Base-by-base conservation (phyloP, 2,113 vertebrate species). In the Motacilla tschutschensis region DNA sequence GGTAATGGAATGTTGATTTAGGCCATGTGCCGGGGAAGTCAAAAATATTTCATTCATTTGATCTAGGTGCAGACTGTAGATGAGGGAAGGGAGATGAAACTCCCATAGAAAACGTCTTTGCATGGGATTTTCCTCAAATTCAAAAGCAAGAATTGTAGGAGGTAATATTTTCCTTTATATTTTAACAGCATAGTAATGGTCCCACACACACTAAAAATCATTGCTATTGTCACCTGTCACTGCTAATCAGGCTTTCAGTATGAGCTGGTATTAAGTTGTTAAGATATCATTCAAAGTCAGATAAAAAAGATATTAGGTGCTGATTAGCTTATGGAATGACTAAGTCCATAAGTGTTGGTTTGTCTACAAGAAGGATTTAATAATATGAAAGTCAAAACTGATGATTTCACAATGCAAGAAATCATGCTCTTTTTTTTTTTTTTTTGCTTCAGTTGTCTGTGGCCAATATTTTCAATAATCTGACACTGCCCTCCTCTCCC, bases 201-300 rank as follows among this genome's bases (percentile, higher is more conserved):
- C 76, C 55, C 60, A 2, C 54, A 48, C 44, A 65, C 25, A 22
- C 19, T 70, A 33, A 60, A 63, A 77, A 85, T 90, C 78, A 63
- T 41, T 79, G 74, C 59, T 75, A 13, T 76, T 86, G 92, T 95
- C 79, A 79, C 58, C 40, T 91, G 87, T 85, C 73, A 93, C 75
- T 90, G 22, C 58, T 87, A 83, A 92, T 87, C 40, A 88, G 41
- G 67, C 80, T 93, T 83, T 60, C 55, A 73, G 57, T 63, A 43
- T 74, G 73, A 86, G 31, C 60, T 90, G 43, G 15, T 69, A 85
- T 89, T 81, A 79, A 93, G 67, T 51, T 88, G 72, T 79, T 88
- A 89, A 73, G 51, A 50, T 89, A 92, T 50, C 59, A 92, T 85
- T 95, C 91, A 87, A 88, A 94, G 55, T 83, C 53, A 81, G 36